Evolutionary conservation across 2,113 vertebrate genomes (phyloP), one percentile per base, ranked within the genome.

Genomic region (Raja brachyura): DNA sequence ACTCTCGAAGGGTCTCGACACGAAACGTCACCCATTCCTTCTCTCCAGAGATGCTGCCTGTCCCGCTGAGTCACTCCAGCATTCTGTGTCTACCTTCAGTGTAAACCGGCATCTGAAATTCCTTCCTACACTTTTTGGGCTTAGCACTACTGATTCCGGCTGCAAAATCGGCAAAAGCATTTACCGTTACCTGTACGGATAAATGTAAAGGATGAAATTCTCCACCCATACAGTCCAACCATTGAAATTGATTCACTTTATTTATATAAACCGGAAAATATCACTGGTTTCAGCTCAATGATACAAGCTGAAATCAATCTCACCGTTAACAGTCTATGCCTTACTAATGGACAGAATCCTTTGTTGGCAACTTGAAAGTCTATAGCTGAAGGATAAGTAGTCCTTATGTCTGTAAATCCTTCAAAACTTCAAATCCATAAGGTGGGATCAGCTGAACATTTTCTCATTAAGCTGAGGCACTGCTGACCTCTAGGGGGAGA

Each of bases 401-500:
- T 22, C 22, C 31, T 73, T 33, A 70, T 10, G 48, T 92, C 20
- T 6, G 28, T 73, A 70, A 16, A 25, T 28, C 18, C 66, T 74
- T 73, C 68, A 73, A 54, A 33, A 74, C 31, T 54, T 73, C 39
- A 73, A 25, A 92, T 92, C 33, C 31, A 10, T 88, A 54, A 73
- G 33, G 25, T 48, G 68, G 54, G 68, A 92, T 92, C 33, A 11
- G 13, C 28, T 5, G 33, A 92, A 92, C 20, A 54, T 48, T 4
- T 92, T 66, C 54, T 54, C 28, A 54, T 92, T 73, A 74, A 54
- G 20, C 90, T 92, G 90, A 20, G 39, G 31, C 54, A 39, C 33
- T 92, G 90, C 66, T 73, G 90, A 92, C 90, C 90, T 14, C 90
- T 48, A 39, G 90, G 73, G 90, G 90, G 73, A 74, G 28, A 54